Conservation (phyloP, 2,113 vertebrate genomes). For the Paracyprichromis sp. region DNA sequence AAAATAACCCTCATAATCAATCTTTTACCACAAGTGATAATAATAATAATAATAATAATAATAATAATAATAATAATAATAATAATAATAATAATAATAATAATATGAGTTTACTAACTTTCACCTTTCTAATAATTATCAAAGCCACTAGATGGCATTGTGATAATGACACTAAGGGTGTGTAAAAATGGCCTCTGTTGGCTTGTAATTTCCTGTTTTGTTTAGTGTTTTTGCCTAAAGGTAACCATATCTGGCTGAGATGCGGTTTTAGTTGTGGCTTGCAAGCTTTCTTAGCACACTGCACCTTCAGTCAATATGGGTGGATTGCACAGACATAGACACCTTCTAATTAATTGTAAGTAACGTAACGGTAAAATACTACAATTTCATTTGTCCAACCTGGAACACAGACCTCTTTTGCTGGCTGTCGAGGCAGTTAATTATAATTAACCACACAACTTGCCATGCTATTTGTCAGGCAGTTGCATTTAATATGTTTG, state of each 20-base stretch:
- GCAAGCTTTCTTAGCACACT: not conserved
- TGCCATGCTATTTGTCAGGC: not conserved
- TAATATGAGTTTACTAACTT: not conserved
- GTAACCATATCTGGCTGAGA: accelerated
- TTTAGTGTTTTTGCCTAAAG: not conserved
- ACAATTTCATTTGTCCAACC: not conserved
- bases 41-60: not conserved
- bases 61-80: not conserved
- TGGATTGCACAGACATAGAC: not conserved
- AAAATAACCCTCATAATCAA: not conserved
- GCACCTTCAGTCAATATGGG: not conserved
- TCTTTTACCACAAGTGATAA: accelerated
- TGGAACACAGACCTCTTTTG: accelerated
- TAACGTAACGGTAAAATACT: not conserved
- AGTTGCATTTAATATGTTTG: not conserved
- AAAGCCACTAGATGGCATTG: not conserved
- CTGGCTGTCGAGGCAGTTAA: not conserved
- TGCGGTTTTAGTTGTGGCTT: not conserved
- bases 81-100: not conserved
- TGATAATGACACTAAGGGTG: not conserved
- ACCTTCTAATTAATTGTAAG: not conserved
- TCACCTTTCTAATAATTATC: not conserved
- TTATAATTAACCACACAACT: not conserved
- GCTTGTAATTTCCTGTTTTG: not conserved
- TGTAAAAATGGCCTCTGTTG: accelerated